These are phyloP conservation scores for Conus ventricosus DNA, from an alignment of 1,140 invertebrate species.

Conservation along the genomic window DNA sequence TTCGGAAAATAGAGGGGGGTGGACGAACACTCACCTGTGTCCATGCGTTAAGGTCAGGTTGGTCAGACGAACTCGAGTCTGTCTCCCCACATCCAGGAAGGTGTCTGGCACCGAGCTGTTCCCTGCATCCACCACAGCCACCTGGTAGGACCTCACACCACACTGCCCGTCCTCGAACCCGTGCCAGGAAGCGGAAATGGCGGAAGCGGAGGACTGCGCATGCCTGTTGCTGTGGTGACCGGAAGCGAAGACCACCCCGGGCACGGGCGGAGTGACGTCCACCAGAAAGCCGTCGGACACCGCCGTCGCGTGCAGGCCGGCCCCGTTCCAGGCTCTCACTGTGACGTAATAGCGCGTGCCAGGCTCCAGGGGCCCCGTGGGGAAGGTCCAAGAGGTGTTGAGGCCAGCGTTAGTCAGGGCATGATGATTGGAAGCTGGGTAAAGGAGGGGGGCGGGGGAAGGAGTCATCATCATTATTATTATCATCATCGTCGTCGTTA, in stretches of 20 bases:
- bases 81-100: constrained; percentile 20
- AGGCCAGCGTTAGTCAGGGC: constrained; percentile 16
- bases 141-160: constrained; percentile 40
- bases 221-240: constrained; percentile 24
- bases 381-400: constrained; percentile 11
- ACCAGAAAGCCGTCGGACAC: constrained; percentile 51
- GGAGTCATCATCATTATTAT: too few species aligned
- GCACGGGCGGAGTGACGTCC: constrained; percentile 45
- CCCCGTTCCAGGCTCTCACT: constrained; percentile 43
- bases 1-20: neutral
- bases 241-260: constrained; percentile 50
- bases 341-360: constrained; percentile 49
- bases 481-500: neutral
- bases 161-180: constrained; percentile 53
- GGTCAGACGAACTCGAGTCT: constrained; percentile 27
- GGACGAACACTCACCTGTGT: constrained; percentile 6
- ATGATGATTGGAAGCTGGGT: neutral
- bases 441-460: neutral
- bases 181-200: constrained; percentile 47
- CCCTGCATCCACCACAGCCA: constrained; percentile 30
- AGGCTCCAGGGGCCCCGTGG: constrained; percentile 16
- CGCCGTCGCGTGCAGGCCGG: constrained; percentile 41
- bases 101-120: neutral
- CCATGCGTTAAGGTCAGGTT: constrained; percentile 28
- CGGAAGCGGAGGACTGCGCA: constrained; percentile 25